phyloP scores from a whole-genome alignment of 2,888 invertebrate species.

The Erebia aethiops region DNA sequence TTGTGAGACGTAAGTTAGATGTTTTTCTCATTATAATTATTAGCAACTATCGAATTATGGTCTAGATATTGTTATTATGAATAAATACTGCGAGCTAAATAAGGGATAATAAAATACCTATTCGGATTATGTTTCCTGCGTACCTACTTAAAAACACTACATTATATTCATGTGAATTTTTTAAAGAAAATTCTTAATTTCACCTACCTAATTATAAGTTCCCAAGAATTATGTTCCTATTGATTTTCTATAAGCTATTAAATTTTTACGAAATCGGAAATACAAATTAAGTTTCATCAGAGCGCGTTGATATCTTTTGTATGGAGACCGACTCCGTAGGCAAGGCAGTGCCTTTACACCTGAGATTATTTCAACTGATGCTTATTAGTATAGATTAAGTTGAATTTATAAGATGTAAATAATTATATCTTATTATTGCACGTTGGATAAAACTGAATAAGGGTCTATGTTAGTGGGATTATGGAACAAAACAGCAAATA shows the following conservation, averaged over 20 bases:
- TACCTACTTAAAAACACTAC: too few species aligned
- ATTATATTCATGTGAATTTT: too few species aligned
- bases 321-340: slow-evolving; percentile 30
- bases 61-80: too few species aligned
- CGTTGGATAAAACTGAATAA: slow-evolving; percentile 1
- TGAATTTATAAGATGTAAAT: neutral
- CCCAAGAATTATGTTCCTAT: too few species aligned
- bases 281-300: neutral
- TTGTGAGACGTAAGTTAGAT: too few species aligned
- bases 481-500: slow-evolving; percentile 74
- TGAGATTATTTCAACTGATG: neutral
- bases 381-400: neutral
- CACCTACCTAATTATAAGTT: neutral
- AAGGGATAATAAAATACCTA: too few species aligned
- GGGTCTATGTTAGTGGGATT: slow-evolving; percentile 48
- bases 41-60: too few species aligned
- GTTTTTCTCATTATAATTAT: too few species aligned
- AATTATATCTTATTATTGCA: neutral
- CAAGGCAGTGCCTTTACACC: too few species aligned
- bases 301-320: slow-evolving; percentile 58
- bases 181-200: neutral
- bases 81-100: too few species aligned
- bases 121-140: too few species aligned
- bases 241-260: neutral
- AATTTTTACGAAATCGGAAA: neutral